phyloP scores from a whole-genome alignment of 2,888 invertebrate genomes.

The Rhamnusium bicolor region DNA sequence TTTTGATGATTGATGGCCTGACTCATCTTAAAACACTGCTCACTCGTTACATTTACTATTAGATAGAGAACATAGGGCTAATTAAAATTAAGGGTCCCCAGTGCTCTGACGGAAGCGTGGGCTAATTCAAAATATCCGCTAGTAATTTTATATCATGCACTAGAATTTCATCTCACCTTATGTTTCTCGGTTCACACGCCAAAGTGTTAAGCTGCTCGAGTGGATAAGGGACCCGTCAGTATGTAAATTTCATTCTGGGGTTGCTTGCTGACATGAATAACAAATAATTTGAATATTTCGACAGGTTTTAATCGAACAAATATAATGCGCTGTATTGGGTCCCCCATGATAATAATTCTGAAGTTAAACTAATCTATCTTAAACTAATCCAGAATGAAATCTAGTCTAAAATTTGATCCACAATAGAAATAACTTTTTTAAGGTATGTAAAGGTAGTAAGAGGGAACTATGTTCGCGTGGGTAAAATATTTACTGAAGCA shows the following conservation, averaged over 20 bases:
- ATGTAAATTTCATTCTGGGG: slow-evolving; percentile 42
- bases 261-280: slow-evolving; percentile 43
- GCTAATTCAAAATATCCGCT: slow-evolving; percentile 37
- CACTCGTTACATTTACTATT: neutral
- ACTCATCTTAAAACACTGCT: neutral
- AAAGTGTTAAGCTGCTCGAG: slow-evolving; percentile 18
- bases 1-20: slow-evolving; percentile 44
- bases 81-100: slow-evolving; percentile 31
- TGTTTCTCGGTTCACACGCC: slow-evolving; percentile 8
- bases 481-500: neutral
- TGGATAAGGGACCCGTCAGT: slow-evolving; percentile 35
- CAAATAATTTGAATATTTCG: slow-evolving; percentile 35
- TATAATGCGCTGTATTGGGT: slow-evolving; percentile 5
- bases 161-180: slow-evolving; percentile 38
- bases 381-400: neutral
- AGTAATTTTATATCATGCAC: slow-evolving; percentile 36
- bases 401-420: neutral
- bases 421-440: neutral
- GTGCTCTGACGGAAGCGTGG: slow-evolving; percentile 14
- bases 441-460: neutral
- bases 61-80: slow-evolving; percentile 15
- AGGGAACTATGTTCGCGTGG: neutral
- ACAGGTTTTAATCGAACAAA: slow-evolving; percentile 28
- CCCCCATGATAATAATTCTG: neutral
- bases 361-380: neutral